Base-by-base conservation (phyloP, 2,797 vertebrate species). In the Neostethus bicornis region DNA sequence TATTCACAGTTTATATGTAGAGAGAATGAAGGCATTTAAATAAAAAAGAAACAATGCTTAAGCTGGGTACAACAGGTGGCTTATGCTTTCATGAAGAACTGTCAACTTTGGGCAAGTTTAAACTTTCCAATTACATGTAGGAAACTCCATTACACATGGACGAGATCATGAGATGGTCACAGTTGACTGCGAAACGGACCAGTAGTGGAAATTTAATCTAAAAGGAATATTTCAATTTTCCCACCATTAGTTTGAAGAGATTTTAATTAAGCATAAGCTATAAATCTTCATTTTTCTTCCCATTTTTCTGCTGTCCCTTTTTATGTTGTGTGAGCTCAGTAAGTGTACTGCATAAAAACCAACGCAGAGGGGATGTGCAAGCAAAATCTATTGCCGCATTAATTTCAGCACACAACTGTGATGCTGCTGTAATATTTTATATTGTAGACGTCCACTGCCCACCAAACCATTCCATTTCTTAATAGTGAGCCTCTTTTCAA, bases 191-290 rank as follows among this genome's bases (percentile, higher is more conserved):
- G 57, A 76, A 73, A 72, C 56, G 25, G 16, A 54, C 49, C 71
- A 70, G 70, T 24, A 29, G 48, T 35, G 51, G 61, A 61, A 63
- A 80, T 84, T 53, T 66, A 84, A 84, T 87, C 79, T 78, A 76
- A 71, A 75, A 73, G 75, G 80, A 79, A 75, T 73, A 74, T 85
- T 89, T 88, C 63, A 83, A 86, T 85, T 88, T 85, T 83, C 75
- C 79, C 66, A 81, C 73, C 75, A 79, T 89, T 87, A 81, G 73
- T 74, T 85, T 80, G 66, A 4, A 9, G 75, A 81, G 74, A 81
- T 87, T 87, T 87, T 85, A 87, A 87, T 89, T 89, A 89, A 83
- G 73, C 77, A 64, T 75, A 67, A 79, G 79, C 80, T 79, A 87
- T 87, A 84, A 87, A 87, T 87, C 83, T 87, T 56, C 37, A 85